phyloP scores from a whole-genome alignment of 2,113 vertebrate genomes.

The Hippocampus mohnikei region DNA sequence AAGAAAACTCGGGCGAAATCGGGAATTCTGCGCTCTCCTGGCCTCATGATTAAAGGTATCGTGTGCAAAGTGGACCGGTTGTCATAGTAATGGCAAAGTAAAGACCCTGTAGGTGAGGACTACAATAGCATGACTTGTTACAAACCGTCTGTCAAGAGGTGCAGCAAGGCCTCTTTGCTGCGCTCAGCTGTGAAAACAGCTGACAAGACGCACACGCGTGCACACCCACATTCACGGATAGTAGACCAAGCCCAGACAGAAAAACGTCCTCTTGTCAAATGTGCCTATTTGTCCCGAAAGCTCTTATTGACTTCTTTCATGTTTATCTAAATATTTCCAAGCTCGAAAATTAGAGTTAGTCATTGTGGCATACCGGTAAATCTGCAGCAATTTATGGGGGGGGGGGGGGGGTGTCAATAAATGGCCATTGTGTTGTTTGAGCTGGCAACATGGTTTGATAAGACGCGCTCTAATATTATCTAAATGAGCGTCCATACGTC shows the following conservation, averaged over 20 bases:
- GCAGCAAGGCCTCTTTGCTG: constrained; percentile 62
- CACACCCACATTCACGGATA: constrained; percentile 2
- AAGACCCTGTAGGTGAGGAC: constrained; percentile 39
- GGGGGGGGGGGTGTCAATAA: no score
- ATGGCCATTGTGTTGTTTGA: no score
- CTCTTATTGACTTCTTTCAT: neutral
- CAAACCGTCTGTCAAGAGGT: constrained; percentile 71
- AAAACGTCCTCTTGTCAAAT: constrained; percentile 5
- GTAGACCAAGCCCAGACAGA: neutral
- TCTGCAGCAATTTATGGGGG: no score
- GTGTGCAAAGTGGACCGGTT: constrained; percentile 4
- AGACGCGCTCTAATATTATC: neutral
- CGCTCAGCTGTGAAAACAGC: constrained; percentile 70
- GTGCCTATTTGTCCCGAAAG: neutral
- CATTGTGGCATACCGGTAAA: no score
- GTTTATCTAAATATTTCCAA: neutral
- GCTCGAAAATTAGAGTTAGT: neutral
- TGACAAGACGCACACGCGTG: constrained; percentile 30
- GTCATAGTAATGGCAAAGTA: neutral
- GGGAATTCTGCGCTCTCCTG: neutral
- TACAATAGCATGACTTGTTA: constrained; percentile 51
- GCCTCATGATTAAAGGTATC: constrained; percentile 10
- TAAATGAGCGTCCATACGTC: neutral
- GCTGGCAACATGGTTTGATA: neutral
- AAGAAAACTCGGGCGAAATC: neutral